Conservation (phyloP, 2,888 invertebrate genomes). For the Acanthopleura granulata region DNA sequence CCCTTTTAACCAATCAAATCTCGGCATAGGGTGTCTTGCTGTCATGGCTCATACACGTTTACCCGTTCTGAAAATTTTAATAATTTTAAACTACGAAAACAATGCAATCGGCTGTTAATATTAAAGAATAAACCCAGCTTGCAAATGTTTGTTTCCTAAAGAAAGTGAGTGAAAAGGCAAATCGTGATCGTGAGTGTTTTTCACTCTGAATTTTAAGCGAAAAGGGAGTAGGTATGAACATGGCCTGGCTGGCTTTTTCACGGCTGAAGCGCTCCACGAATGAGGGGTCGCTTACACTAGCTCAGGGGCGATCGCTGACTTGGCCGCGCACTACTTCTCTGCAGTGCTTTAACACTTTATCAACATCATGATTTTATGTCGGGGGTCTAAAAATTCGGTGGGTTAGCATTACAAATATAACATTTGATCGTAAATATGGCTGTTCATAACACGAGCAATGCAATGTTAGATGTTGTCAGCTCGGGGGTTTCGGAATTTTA, state of each 20-base stretch:
- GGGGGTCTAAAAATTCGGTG: not conserved
- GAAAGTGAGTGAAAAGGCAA: not conserved
- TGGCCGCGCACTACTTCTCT: constrained; percentile 15
- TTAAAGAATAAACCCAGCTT: not conserved
- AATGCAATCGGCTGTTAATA: not conserved
- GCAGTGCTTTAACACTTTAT: not conserved
- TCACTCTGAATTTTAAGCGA: not conserved
- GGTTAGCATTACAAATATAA: not conserved
- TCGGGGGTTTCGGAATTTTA: constrained; percentile 2
- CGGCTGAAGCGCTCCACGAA: constrained; percentile 16
- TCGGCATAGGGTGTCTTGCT: not conserved
- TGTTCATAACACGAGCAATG: not conserved
- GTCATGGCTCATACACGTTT: not conserved
- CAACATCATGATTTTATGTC: not conserved
- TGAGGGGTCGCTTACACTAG: constrained; percentile 12
- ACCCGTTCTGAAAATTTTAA: not conserved
- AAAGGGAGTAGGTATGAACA: not conserved
- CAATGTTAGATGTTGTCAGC: not conserved
- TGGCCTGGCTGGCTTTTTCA: constrained; percentile 8
- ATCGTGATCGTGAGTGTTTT: not conserved
- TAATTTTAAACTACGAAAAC: not conserved
- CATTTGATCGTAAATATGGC: not conserved
- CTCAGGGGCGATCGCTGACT: constrained; percentile 5
- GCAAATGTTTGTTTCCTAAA: constrained; percentile 10
- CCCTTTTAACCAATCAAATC: not conserved